Percentiles rank a stretch among this genome's conserved stretches.
These are phyloP conservation scores for Orussus abietinus DNA, from an alignment of 1,140 invertebrate species.

Conservation along the genomic window DNA sequence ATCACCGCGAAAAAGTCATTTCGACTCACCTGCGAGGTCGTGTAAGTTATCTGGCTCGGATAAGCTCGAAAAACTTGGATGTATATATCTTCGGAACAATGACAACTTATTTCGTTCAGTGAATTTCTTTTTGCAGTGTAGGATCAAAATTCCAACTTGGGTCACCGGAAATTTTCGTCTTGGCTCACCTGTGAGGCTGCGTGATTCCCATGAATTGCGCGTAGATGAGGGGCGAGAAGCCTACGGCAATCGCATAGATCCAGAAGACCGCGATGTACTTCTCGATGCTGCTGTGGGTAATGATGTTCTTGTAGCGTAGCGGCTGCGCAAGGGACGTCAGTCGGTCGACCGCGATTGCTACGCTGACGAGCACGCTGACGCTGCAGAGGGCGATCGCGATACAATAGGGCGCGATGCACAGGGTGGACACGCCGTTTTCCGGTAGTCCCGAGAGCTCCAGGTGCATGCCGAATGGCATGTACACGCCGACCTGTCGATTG, in stretches of 20 bases:
- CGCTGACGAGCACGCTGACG: constrained; percentile 61
- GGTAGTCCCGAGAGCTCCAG: constrained; percentile 54
- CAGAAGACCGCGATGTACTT: constrained; percentile 60
- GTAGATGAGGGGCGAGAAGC: constrained; percentile 57
- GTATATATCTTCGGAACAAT: too few relatives aligned
- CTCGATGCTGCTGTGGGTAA: constrained; percentile 60
- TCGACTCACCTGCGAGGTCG: too few relatives aligned
- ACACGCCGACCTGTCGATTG: constrained; percentile 57
- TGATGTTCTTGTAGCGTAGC: constrained; percentile 60
- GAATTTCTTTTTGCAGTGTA: too few relatives aligned
- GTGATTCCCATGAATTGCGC: constrained; percentile 35
- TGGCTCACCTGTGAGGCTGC: constrained; percentile 31
- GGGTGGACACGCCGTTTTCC: constrained; percentile 40
- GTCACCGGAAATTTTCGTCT: too few relatives aligned
- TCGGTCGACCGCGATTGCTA: constrained; percentile 64
- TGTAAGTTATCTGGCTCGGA: too few relatives aligned
- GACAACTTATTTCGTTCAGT: too few relatives aligned
- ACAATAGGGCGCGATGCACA: constrained; percentile 62
- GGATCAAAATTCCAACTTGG: too few relatives aligned
- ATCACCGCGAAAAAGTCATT: too few relatives aligned
- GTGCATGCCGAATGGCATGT: constrained; percentile 67
- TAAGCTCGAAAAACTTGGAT: too few relatives aligned
- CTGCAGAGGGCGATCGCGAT: constrained; percentile 61
- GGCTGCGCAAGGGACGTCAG: constrained; percentile 63
- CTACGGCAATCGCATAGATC: constrained; percentile 59